phyloP scores from a whole-genome alignment of 2,113 vertebrate genomes.

The Oostethus manadensis region DNA sequence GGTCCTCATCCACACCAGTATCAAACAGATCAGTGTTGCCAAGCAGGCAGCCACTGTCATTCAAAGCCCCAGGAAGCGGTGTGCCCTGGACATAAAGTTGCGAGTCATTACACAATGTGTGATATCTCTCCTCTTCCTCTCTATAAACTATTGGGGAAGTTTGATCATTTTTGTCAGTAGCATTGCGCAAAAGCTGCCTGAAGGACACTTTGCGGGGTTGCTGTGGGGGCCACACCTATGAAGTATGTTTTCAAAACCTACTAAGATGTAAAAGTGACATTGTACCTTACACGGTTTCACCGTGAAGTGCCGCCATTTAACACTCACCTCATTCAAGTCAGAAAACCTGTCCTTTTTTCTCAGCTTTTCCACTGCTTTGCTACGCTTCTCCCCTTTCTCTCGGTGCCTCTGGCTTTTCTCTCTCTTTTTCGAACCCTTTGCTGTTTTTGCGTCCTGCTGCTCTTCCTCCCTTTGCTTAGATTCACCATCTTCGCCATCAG shows the following conservation, averaged over 20 bases:
- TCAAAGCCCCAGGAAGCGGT: conserved; percentile 47
- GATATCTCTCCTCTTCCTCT: not conserved
- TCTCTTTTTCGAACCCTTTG: conserved; percentile 36
- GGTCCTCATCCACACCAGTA: conserved; percentile 70
- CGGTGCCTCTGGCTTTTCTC: conserved; percentile 59
- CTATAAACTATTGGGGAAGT: not conserved
- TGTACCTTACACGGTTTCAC: too few relatives aligned
- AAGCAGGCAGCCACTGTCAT: conserved; percentile 89
- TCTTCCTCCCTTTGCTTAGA: conserved; percentile 18
- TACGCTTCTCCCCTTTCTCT: conserved; percentile 64
- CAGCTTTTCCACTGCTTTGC: conserved; percentile 45
- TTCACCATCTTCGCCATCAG: conserved; percentile 62
- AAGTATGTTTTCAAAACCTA: too few relatives aligned
- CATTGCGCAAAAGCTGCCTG: not conserved
- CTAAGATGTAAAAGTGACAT: not conserved
- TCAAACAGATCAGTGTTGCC: conserved; percentile 88
- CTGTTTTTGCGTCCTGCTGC: conserved; percentile 12
- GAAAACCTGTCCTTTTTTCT: conserved; percentile 47
- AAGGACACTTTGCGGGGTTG: not conserved
- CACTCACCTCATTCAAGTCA: conserved; percentile 33
- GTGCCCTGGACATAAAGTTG: conserved; percentile 26
- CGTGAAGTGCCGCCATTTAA: too few relatives aligned
- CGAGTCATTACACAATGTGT: not conserved
- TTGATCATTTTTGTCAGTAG: not conserved
- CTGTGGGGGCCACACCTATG: not conserved